These are phyloP conservation scores for Distichodus sexfasciatus DNA, from an alignment of 2,797 vertebrate genomes.

Conservation along the genomic window DNA sequence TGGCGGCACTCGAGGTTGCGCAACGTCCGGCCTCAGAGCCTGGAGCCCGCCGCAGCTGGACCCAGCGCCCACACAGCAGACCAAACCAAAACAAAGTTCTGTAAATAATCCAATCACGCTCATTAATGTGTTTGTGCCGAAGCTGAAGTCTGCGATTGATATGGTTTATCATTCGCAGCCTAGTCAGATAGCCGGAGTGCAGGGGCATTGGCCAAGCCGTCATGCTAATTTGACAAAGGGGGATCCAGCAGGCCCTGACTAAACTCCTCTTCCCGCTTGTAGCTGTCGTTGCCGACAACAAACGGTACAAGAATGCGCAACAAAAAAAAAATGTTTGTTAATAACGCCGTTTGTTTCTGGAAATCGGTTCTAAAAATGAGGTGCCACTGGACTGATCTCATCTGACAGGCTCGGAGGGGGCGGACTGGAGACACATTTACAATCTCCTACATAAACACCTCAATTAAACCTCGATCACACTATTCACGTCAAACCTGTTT, in stretches of 20 bases:
- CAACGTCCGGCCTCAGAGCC: constrained; percentile 79
- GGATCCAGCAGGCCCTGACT: constrained; percentile 3
- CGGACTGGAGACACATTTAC: background rate
- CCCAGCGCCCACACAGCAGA: constrained; percentile 22
- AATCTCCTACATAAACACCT: background rate
- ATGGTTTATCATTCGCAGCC: constrained; percentile 53
- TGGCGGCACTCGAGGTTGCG: constrained; percentile 82
- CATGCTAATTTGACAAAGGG: constrained; percentile 2
- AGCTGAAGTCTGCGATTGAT: constrained; percentile 43
- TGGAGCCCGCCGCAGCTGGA: constrained; percentile 83
- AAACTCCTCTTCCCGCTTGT: background rate
- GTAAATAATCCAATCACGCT: constrained; percentile 70
- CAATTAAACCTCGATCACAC: constrained; percentile 10
- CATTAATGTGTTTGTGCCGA: constrained; percentile 57
- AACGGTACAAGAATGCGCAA: constrained; percentile 40
- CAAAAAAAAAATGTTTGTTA: background rate
- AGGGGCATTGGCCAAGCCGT: background rate
- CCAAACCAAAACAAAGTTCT: constrained; percentile 66
- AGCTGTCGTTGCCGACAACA: constrained; percentile 27
- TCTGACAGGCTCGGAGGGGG: background rate
- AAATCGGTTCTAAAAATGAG: constrained; percentile 17
- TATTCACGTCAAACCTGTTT: constrained; percentile 18
- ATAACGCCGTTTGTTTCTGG: constrained; percentile 1
- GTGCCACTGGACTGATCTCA: background rate
- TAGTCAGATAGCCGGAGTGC: constrained; percentile 32